phyloP scores from a whole-genome alignment of 2,888 invertebrate species.

The Adelognathus sp. region DNA sequence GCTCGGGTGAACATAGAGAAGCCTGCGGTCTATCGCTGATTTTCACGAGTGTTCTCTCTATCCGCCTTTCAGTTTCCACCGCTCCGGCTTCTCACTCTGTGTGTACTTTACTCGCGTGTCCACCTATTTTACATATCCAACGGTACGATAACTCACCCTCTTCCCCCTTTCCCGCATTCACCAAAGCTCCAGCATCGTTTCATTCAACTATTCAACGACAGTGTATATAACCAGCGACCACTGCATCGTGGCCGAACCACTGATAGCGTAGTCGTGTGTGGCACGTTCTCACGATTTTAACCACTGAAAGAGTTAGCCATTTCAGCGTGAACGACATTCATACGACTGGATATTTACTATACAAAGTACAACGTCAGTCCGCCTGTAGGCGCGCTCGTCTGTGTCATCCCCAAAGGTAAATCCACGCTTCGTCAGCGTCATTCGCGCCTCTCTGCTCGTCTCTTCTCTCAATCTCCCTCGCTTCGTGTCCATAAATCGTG shows the following conservation, averaged over 20 bases:
- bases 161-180: neutral
- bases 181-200: conserved; percentile 3
- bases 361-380: neutral
- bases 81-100: neutral
- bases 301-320: conserved; percentile 23
- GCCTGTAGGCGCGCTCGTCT: neutral
- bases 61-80: neutral
- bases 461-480: conserved; percentile 3
- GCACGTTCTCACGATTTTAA: conserved; percentile 33
- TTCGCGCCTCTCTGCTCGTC: neutral
- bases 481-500: neutral
- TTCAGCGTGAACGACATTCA: neutral
- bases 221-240: conserved; percentile 5
- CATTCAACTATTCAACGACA: conserved; percentile 24
- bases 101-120: conserved; percentile 4
- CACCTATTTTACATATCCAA: conserved; percentile 7
- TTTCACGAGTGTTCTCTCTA: neutral
- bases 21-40: conserved; percentile 18
- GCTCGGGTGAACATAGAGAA: neutral
- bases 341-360: conserved; percentile 11
- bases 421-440: conserved; percentile 9
- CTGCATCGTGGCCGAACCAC: neutral
- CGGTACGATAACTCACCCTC: neutral
- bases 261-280: neutral
- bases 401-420: neutral